Percentiles rank a stretch among this genome's conserved stretches.
Evolutionary conservation across 2,797 vertebrate genomes (phyloP).

Genomic region (Lateolabrax maculatus): DNA sequence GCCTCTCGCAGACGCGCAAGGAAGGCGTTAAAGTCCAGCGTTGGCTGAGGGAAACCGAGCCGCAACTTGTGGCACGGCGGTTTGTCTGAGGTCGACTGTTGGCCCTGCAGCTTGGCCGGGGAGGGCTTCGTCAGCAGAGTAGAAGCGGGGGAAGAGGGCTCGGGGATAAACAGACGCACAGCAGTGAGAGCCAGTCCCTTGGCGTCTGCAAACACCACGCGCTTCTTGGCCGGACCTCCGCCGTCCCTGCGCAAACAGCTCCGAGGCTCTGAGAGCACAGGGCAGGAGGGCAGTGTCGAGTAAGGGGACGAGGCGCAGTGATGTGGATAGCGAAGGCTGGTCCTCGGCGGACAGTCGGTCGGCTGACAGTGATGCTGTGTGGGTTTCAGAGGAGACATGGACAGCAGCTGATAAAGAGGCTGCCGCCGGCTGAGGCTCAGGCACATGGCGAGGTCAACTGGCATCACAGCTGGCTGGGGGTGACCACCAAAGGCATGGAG

Average conservation of each 20-base stretch:
- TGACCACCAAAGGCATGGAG: constrained; percentile 58
- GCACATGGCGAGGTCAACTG: constrained; percentile 61
- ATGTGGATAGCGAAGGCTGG: neutral
- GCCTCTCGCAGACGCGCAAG: constrained; percentile 57
- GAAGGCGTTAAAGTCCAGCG: constrained; percentile 67
- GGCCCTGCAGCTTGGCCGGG: constrained; percentile 19
- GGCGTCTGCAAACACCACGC: constrained; percentile 88
- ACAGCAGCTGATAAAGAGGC: constrained; percentile 58
- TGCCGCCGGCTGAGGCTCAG: constrained; percentile 66
- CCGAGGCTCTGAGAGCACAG: neutral
- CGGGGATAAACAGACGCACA: constrained; percentile 79
- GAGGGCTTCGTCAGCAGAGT: constrained; percentile 17
- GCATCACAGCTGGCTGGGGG: constrained; percentile 39
- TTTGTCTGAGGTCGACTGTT: constrained; percentile 19
- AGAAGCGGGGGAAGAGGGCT: neutral
- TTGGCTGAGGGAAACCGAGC: constrained; percentile 82
- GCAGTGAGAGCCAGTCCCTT: constrained; percentile 85
- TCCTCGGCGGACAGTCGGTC: neutral
- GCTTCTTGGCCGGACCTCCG: constrained; percentile 80
- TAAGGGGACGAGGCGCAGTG: neutral
- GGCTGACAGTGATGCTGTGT: constrained; percentile 58
- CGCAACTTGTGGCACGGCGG: constrained; percentile 45
- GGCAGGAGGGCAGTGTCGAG: constrained; percentile 1
- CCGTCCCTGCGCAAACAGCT: constrained; percentile 66
- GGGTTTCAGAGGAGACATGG: constrained; percentile 41